Evolutionary conservation across 2,888 invertebrate genomes (phyloP).

Genomic region (Labia minor): DNA sequence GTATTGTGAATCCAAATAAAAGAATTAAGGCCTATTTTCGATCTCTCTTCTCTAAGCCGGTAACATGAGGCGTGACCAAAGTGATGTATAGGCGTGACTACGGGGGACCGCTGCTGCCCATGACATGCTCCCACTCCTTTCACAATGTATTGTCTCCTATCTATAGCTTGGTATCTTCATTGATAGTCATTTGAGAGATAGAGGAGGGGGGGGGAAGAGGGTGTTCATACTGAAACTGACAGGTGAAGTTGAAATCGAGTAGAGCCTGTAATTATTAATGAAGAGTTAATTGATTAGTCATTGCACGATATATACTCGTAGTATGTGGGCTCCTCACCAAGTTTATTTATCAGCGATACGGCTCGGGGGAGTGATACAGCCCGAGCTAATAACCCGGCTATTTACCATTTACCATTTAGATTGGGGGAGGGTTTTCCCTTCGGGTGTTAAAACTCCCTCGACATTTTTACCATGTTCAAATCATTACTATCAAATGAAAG

Average conservation of each 20-base stretch:
- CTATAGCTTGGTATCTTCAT: not conserved
- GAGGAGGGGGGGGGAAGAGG: not conserved
- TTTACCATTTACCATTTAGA: not conserved
- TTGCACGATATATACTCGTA: not conserved
- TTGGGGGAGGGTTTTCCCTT: not conserved
- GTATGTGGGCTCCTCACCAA: not conserved
- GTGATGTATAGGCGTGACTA: not conserved
- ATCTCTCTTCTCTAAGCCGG: no score
- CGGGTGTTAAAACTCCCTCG: not conserved
- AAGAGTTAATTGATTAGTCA: not conserved
- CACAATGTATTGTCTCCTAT: not conserved
- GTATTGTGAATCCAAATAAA: not conserved
- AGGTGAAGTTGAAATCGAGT: not conserved
- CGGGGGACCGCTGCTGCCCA: not conserved
- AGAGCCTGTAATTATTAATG: conserved; percentile 1
- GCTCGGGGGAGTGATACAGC: not conserved
- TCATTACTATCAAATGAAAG: not conserved
- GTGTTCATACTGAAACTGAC: not conserved
- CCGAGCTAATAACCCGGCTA: not conserved
- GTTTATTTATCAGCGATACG: not conserved
- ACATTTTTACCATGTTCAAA: not conserved
- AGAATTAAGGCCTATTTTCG: no score
- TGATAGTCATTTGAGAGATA: not conserved
- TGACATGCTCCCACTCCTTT: not conserved
- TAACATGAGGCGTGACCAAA: not conserved